Evolutionary conservation across 2,888 invertebrate genomes (phyloP), one percentile per base, ranked within the genome.

Genomic region (Chloroclystis v-ata): DNA sequence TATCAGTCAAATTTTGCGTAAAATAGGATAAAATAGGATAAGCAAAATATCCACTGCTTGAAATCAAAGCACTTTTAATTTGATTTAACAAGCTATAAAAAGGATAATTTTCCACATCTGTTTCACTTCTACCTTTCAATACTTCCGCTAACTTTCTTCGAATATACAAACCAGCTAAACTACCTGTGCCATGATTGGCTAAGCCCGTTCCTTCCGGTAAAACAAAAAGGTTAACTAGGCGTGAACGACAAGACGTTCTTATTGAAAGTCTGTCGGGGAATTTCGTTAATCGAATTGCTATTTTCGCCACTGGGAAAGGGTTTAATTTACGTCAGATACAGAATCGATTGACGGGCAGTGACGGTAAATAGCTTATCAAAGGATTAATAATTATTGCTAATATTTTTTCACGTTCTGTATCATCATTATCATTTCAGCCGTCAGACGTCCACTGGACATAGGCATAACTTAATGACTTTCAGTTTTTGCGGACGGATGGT

Each of bases 191-290:
- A 42, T 49, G 49, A 49, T 42, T 42, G 45, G 28, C 24, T 28
- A 10, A 40, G 32, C 47, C 41, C 33, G 37, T 13, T 42, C 28
- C 29, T 39, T 50, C 49, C 28, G n/a, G 49, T 29, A 28, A 49
- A 50, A 39, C 45, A 46, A 43, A 39, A 39, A 33, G 41, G 14
- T 30, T 49, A 49, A 49, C 49, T 42, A 45, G 45, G 49, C 49
- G 49, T 43, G 35, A 46, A 46, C 35, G 20, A 35, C 20, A 33
- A 10, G 20, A 10, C n/a, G 13, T 35, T 20, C 33, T 24, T 33
- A 16, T 26, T 16, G 30, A 38, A 26, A 37, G 35, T 24, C 35
- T 35, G 20, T 35, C 10, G 13, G 10, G 20, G 35, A 10, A 20
- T 35, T 10, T 6, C 14, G n/a, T 16, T 33, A 33, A 33, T 49